phyloP scores from a whole-genome alignment of 2,797 vertebrate species.

The Bovichtus variegatus region DNA sequence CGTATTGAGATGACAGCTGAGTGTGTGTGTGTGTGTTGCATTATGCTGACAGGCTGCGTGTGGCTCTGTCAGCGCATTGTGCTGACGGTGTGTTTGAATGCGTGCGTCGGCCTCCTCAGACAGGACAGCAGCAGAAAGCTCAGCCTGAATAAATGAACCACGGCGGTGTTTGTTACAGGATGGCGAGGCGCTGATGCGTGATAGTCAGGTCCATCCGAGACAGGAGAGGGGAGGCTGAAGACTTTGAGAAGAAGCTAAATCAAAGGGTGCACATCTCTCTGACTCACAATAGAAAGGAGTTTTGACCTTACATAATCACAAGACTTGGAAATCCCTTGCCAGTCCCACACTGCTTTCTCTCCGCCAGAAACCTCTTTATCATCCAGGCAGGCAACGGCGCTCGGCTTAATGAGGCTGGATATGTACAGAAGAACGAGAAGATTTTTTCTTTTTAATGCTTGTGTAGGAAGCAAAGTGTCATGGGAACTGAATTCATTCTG shows the following conservation, averaged over 20 bases:
- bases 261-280: not conserved
- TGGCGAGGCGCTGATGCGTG: constrained; percentile 6
- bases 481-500: not conserved
- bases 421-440: not conserved
- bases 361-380: constrained; percentile 16
- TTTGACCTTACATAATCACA: constrained; percentile 24
- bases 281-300: not conserved
- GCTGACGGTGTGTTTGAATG: constrained; percentile 35
- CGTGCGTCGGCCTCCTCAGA: constrained; percentile 30
- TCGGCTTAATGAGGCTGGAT: constrained; percentile 11
- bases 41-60: constrained; percentile 33
- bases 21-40: constrained; percentile 14
- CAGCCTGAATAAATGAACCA: constrained; percentile 45
- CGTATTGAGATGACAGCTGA: constrained; percentile 6
- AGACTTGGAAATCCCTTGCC: constrained; percentile 6
- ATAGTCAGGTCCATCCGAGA: not conserved
- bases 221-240: not conserved
- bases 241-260: not conserved
- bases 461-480: not conserved
- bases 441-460: not conserved
- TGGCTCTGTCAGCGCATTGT: constrained; percentile 18
- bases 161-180: constrained; percentile 19
- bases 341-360: constrained; percentile 6
- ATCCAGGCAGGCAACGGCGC: not conserved
- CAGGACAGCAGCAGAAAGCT: constrained; percentile 19